These are phyloP conservation scores for Patella pellucida DNA, from an alignment of 2,888 invertebrate species.

Conservation along the genomic window DNA sequence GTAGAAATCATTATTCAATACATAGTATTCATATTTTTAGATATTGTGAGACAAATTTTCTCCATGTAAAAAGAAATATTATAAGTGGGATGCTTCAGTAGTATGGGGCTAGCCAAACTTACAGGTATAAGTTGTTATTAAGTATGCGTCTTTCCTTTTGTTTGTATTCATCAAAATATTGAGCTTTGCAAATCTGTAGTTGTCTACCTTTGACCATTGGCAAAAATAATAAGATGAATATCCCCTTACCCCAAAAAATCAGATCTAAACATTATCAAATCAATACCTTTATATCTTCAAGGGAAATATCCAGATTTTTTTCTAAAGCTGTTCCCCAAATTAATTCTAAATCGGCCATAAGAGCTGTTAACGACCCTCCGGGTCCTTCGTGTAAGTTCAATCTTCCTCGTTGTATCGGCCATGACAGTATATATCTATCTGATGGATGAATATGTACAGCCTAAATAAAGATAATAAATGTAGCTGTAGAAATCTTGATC, in stretches of 20 bases:
- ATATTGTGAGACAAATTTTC: not conserved
- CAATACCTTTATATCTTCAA: conserved; percentile 73
- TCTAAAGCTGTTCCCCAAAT: conserved; percentile 90
- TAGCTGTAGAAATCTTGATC: not conserved
- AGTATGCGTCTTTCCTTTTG: too few relatives aligned
- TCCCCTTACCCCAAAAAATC: too few relatives aligned
- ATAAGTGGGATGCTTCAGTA: not conserved
- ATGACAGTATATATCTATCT: conserved; percentile 86
- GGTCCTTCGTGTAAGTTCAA: conserved; percentile 86
- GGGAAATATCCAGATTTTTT: conserved; percentile 82
- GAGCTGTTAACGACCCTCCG: conserved; percentile 88
- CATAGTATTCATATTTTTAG: not conserved
- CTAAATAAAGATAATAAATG: conserved; percentile 63
- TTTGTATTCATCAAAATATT: too few relatives aligned
- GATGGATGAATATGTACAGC: conserved; percentile 73
- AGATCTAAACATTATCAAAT: too few relatives aligned
- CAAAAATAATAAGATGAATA: too few relatives aligned
- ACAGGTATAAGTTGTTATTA: too few relatives aligned
- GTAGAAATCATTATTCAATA: not conserved
- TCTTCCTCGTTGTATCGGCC: conserved; percentile 89
- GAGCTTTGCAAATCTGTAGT: too few relatives aligned
- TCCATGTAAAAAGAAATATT: not conserved
- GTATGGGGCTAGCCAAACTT: not conserved
- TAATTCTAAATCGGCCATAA: conserved; percentile 86
- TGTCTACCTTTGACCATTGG: too few relatives aligned